phyloP scores from a whole-genome alignment of 1,140 invertebrate species.

The Ruditapes philippinarum region DNA sequence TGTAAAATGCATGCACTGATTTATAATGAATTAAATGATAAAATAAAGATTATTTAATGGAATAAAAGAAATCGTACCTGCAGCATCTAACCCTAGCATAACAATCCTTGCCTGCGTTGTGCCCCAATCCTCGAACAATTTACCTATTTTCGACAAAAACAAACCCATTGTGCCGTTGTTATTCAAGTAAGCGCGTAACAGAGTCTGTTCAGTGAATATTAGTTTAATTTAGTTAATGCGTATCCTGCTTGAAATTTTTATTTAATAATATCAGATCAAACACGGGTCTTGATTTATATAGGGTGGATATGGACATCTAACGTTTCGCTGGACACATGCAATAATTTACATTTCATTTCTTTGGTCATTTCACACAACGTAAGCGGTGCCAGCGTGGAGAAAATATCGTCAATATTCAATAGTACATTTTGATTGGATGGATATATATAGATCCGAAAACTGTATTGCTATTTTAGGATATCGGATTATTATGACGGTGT shows the following conservation, averaged over 20 bases:
- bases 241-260: too few species aligned
- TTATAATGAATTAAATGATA: neutral
- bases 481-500: too few species aligned
- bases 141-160: slow-evolving; percentile 51
- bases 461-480: neutral
- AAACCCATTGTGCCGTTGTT: slow-evolving; percentile 20
- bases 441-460: neutral
- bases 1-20: neutral
- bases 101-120: slow-evolving; percentile 80
- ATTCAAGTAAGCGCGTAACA: neutral
- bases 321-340: neutral
- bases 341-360: neutral
- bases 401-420: neutral
- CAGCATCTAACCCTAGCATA: slow-evolving; percentile 85
- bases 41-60: neutral
- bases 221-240: too few species aligned
- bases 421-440: neutral
- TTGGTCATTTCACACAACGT: neutral
- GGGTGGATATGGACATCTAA: neutral
- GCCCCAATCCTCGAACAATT: slow-evolving; percentile 45
- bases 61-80: slow-evolving; percentile 77
- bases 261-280: too few species aligned
- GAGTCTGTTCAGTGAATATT: too few species aligned
- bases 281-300: too few species aligned
- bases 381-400: neutral